Base-by-base conservation (phyloP, 2,797 vertebrate species). In the Vespertilio murinus region DNA sequence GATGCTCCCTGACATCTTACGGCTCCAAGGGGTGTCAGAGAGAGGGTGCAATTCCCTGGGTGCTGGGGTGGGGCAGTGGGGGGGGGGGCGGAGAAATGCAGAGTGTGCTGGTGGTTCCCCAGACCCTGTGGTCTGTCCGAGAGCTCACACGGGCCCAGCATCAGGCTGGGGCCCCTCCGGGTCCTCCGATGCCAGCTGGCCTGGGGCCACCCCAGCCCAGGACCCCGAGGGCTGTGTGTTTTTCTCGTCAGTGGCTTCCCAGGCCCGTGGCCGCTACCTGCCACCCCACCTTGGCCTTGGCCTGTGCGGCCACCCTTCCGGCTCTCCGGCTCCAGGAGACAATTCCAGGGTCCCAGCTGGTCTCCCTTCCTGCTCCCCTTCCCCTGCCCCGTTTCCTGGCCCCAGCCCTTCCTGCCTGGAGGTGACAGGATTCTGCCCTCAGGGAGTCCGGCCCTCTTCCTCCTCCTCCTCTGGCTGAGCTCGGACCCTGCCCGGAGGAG, bases 311-410 rank as follows among this genome's bases (percentile, higher is more conserved):
- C 3, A 3, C 25, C 18, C 54, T 84, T 88, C 56, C 78, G 65
- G n/a, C 47, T 30, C 20, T 17, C 38, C 20, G 3, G 23, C 20
- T 30, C 1, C 14, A 88, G 52, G 45, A 88, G 49, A 90, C 82
- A 82, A 83, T 80, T 89, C 70, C 70, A 82, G 87, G 54, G 47
- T 82, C 61, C 65, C 95, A 80, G 87, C 65, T 65, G 81, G 59
- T 18, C 70, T 82, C 28, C 30, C 94, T 96, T 96, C 94, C 94
- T 94, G 92, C n/a, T 64, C 61, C 17, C 30, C 30, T 30, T 23
- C 23, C 77, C 75, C 73, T 28, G 18, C 65, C 85, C 93, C n/a
- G 80, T 65, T 96, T 97, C 95, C 94, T 71, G 94, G 84, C 74
- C 56, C 14, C 70, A 90, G 93, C 70, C 71, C 90, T 96, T 96